Evolutionary conservation across 2,113 vertebrate species (phyloP), one percentile per base, ranked within the genome.

Genomic region (Fregata magnificens): DNA sequence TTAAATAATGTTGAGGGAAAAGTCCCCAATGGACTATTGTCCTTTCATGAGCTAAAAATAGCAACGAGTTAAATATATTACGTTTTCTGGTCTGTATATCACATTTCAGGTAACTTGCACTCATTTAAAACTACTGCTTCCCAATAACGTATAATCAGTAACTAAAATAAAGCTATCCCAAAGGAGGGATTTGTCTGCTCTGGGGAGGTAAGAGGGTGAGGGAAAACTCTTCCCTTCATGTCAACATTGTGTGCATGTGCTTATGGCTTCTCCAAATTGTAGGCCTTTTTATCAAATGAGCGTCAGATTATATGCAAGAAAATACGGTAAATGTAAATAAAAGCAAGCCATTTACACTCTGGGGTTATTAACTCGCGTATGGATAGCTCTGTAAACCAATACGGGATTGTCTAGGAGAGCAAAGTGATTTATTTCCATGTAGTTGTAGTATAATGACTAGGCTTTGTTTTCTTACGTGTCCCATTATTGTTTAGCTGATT

Each of bases 401-500:
- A 58, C 0, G 2, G 44, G 62, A 62, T 73, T 90, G 81, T 69
- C 71, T 90, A 82, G 62, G 90, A 91, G 24, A 94, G 42, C 81
- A 70, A 82, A 61, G 45, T 66, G 90, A 96, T 96, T 96, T 95
- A 96, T 91, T 95, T 86, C 34, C 1, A 0, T 88, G 67, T 84
- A 78, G 65, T 82, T 93, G 44, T 44, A 44, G 34, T 47, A 12
- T 97, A 93, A 80, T 74, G 78, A 55, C 67, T 52, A 42, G 47
- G 38, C 55, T 96, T 95, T 97, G 74, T 94, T 96, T 96, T 91
- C 90, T 67, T 71, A 80, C 74, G n/a, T 81, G 63, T 88, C 79
- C 47, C 59, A 59, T 95, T 95, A 81, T 89, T 93, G 82, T 93
- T 80, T 86, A 80, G 69, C n/a, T 94, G 90, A 96, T 95, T 93